Percentiles rank a stretch among this genome's conserved stretches.
Evolutionary conservation across 2,797 vertebrate species (phyloP).

Genomic region (Sphenopsis melanotis): DNA sequence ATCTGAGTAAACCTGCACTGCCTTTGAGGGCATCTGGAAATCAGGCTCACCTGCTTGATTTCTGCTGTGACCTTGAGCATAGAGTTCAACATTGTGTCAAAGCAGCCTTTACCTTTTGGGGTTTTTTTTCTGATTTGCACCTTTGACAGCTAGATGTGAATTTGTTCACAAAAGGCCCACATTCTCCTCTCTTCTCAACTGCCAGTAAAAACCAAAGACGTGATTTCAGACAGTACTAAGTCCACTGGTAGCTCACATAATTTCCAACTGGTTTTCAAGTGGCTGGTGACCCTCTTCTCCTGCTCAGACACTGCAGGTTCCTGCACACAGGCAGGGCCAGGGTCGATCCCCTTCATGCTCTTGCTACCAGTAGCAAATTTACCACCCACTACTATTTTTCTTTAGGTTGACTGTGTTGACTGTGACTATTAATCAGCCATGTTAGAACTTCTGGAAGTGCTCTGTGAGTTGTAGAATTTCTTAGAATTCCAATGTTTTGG

Average conservation of each 20-base stretch:
- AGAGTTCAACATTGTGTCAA: neutral
- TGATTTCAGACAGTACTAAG: neutral
- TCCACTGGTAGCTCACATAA: neutral
- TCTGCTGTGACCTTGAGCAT: neutral
- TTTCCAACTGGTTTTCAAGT: neutral
- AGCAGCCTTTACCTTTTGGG: neutral
- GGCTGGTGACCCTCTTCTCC: neutral
- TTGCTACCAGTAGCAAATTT: neutral
- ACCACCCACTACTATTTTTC: neutral
- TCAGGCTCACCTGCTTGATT: neutral
- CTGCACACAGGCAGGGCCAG: neutral
- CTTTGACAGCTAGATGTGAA: neutral
- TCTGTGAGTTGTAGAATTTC: neutral
- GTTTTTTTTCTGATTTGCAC: neutral
- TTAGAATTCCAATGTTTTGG: neutral
- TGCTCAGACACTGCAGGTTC: neutral
- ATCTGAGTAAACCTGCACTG: neutral
- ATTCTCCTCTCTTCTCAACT: neutral
- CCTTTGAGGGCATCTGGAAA: neutral
- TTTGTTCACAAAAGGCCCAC: rapidly evolving
- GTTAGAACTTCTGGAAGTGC: neutral
- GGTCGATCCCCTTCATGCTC: neutral
- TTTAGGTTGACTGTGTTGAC: neutral
- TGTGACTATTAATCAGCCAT: neutral
- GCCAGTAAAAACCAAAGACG: neutral